Base-by-base conservation (phyloP, 2,888 invertebrate genomes). In the Polymixis flavicincta region DNA sequence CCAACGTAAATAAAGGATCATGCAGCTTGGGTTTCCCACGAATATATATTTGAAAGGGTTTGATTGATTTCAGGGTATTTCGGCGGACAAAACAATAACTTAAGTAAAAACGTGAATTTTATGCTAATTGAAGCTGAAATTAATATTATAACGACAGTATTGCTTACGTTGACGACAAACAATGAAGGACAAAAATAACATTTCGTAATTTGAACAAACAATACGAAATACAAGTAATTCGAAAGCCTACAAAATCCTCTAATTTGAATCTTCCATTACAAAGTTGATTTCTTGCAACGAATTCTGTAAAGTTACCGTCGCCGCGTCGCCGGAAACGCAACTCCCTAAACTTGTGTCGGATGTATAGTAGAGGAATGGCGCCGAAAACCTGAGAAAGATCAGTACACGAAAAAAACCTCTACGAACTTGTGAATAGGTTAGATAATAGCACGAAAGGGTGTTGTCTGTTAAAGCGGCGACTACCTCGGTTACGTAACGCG, bases 401-500 rank as follows among this genome's bases (percentile, higher is more conserved):
- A 74, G 28, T 73, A 76, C 22, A 79, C 75, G 55, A 89, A 87
- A 86, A 86, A 73, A 74, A 59, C 57, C 83, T 77, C 74, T 89
- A 85, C 65, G 9, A 7, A 25, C 32, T 42, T 57, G 64, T 42
- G 67, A 77, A 82, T 82, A 74, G 54, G 78, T 65, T 72, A 63
- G 87, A 88, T 86, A 88, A 89, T 87, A 50, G 86, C 84, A 71
- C 78, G 84, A 84, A 82, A 74, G 80, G 80, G 80, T 82, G 68
- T 71, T 74, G 79, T 80, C 86, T 80, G 89, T 88, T 86, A 88
- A 86, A 91, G 90, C 92, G 89, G 89, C 90, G 88, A 84, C 82
- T 82, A 67, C 50, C 82, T 83, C 86, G 84, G 89, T 95, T 95
- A 95, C 95, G 94, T 95, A 95, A 95, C 92, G 74, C 87, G 87